Percentiles rank a stretch among this genome's conserved stretches.
phyloP scores from a whole-genome alignment of 1,140 invertebrate species.

The Cryptotermes secundus region DNA sequence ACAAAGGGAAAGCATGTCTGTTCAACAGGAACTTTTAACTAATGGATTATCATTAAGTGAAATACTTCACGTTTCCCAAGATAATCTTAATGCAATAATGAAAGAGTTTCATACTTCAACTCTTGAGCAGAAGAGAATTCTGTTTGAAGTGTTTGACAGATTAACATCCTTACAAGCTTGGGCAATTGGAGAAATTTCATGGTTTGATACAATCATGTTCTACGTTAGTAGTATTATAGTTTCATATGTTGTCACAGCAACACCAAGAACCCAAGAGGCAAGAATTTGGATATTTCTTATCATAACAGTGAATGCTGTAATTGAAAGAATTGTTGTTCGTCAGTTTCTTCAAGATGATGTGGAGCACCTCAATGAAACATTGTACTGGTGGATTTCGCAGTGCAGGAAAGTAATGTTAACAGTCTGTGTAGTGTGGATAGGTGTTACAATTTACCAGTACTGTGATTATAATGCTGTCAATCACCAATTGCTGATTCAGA shows the following conservation, averaged over 20 bases:
- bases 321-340: conserved; percentile 37
- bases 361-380: conserved; percentile 13
- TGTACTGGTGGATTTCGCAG: conserved; percentile 31
- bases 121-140: conserved; percentile 53
- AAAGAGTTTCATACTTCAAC: conserved; percentile 56
- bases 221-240: conserved; percentile 53
- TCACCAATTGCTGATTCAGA: conserved; percentile 27
- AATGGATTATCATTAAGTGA: conserved; percentile 50
- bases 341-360: not conserved
- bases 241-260: conserved; percentile 56
- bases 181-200: conserved; percentile 58
- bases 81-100: conserved; percentile 52
- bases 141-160: conserved; percentile 59
- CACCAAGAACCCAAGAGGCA: conserved; percentile 51
- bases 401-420: conserved; percentile 23
- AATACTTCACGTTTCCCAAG: conserved; percentile 47
- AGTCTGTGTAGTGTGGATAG: conserved; percentile 8
- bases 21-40: conserved; percentile 57
- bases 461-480: conserved; percentile 32
- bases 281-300: conserved; percentile 56
- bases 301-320: conserved; percentile 49
- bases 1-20: conserved; percentile 56
- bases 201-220: conserved; percentile 59
- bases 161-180: conserved; percentile 55
- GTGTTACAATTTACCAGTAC: conserved; percentile 1